Evolutionary conservation across 2,797 vertebrate species (phyloP).

Genomic region (Pterois miles): DNA sequence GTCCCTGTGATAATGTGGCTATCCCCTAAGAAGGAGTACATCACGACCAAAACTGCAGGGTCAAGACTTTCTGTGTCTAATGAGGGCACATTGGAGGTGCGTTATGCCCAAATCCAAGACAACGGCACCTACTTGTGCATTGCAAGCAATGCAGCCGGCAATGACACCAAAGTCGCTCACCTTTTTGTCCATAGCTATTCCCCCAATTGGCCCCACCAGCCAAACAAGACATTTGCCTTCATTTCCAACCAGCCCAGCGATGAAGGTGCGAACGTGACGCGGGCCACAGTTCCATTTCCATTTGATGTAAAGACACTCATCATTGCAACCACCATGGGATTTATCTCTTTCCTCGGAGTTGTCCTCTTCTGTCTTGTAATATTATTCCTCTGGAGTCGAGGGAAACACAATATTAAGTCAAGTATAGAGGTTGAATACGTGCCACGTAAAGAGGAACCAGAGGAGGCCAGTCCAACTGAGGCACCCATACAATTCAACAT

Average conservation of each 20-base stretch:
- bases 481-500: slow-evolving; percentile 97
- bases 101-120: slow-evolving; percentile 98
- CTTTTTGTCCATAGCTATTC: slow-evolving; percentile 98
- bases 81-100: slow-evolving; percentile 95
- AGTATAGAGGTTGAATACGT: slow-evolving; percentile 98
- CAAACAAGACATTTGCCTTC: slow-evolving; percentile 98
- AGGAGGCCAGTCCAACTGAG: slow-evolving; percentile 89
- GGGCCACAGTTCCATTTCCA: slow-evolving; percentile 92
- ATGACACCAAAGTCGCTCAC: slow-evolving; percentile 94
- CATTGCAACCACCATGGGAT: slow-evolving; percentile 99
- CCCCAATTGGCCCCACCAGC: slow-evolving; percentile 98
- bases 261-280: slow-evolving; percentile 93
- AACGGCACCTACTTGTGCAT: slow-evolving; percentile 98
- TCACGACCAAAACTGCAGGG: slow-evolving; percentile 93
- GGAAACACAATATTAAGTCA: slow-evolving; percentile 96
- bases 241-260: slow-evolving; percentile 98
- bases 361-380: slow-evolving; percentile 98
- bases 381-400: slow-evolving; percentile 98
- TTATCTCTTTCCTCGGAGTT: slow-evolving; percentile 98
- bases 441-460: slow-evolving; percentile 92
- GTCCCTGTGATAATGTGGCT: slow-evolving; percentile 94
- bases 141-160: slow-evolving; percentile 97
- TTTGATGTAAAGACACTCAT: slow-evolving; percentile 99
- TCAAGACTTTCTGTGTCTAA: slow-evolving; percentile 91
- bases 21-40: slow-evolving; percentile 95